A percentile compares a stretch with the other conserved stretches of the same genome.
phyloP scores from a whole-genome alignment of 2,888 invertebrate genomes.

The Acanthoscelides obtectus region DNA sequence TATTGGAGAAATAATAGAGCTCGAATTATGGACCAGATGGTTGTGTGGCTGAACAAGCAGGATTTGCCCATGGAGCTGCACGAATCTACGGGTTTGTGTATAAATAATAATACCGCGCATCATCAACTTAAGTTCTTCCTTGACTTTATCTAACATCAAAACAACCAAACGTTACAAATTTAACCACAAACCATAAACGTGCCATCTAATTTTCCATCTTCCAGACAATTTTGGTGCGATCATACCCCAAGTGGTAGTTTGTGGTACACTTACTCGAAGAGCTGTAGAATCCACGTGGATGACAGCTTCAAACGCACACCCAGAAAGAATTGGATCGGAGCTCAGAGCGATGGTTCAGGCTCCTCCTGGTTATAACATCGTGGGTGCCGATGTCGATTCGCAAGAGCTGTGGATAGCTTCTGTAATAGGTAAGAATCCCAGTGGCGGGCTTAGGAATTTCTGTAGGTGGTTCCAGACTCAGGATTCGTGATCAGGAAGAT shows the following conservation, averaged over 20 bases:
- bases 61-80: slow-evolving; percentile 48
- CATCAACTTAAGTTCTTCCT: too few species aligned
- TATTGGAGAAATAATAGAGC: slow-evolving; percentile 94
- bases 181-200: too few species aligned
- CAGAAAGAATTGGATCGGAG: slow-evolving; percentile 90
- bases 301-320: slow-evolving; percentile 94
- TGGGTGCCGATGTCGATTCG: slow-evolving; percentile 98
- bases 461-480: too few species aligned
- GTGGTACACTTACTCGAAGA: slow-evolving; percentile 90
- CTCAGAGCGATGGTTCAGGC: slow-evolving; percentile 92
- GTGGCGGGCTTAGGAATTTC: too few species aligned
- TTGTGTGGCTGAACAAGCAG: slow-evolving; percentile 66
- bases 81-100: slow-evolving; percentile 14
- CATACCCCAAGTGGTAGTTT: slow-evolving; percentile 68
- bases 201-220: too few species aligned
- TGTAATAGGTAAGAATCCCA: slow-evolving; percentile 51
- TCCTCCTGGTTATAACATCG: slow-evolving; percentile 81
- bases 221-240: slow-evolving; percentile 61
- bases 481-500: too few species aligned
- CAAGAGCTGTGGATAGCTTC: slow-evolving; percentile 98
- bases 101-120: too few species aligned
- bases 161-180: too few species aligned
- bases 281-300: slow-evolving; percentile 98
- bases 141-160: too few species aligned
- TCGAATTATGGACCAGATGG: slow-evolving; percentile 78